phyloP scores from a whole-genome alignment of 1,140 invertebrate species.

The Brachionus angularis region DNA sequence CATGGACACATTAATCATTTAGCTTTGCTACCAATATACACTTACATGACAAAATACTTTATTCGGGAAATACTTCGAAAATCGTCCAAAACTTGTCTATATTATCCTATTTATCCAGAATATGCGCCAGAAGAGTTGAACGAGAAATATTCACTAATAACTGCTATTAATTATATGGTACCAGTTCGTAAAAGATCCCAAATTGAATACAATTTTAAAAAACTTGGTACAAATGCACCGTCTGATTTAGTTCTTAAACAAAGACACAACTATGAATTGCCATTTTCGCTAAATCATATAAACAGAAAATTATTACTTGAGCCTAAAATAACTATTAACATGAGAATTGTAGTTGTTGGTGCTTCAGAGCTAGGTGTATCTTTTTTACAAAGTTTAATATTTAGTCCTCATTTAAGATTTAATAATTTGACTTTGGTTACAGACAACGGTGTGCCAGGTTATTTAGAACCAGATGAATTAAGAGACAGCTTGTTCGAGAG shows the following conservation, averaged over 20 bases:
- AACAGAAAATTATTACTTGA: conserved; percentile 57
- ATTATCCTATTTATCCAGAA: conserved; percentile 55
- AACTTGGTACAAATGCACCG: conserved; percentile 55
- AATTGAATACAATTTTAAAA: conserved; percentile 53
- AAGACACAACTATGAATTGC: background rate
- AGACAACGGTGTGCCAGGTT: conserved; percentile 64
- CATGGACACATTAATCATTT: conserved; percentile 61
- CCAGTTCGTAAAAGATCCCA: conserved; percentile 55
- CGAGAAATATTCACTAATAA: conserved; percentile 52
- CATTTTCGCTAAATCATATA: conserved; percentile 51
- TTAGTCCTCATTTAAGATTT: conserved; percentile 57
- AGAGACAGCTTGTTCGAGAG: conserved; percentile 50
- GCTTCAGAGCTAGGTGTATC: conserved; percentile 66
- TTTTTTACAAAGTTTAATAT: conserved; percentile 48
- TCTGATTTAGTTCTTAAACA: conserved; percentile 52
- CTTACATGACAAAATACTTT: conserved; percentile 58
- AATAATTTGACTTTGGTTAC: conserved; percentile 63
- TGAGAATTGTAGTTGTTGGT: conserved; percentile 69
- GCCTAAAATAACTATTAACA: conserved; percentile 59
- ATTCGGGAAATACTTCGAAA: conserved; percentile 53
- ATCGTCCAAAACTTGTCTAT: conserved; percentile 55
- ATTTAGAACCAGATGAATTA: conserved; percentile 51
- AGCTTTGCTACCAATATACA: conserved; percentile 63
- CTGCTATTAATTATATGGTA: conserved; percentile 54
- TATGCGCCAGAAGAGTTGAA: conserved; percentile 45